These are phyloP conservation scores for Nasonia vitripennis DNA, from an alignment of 1,140 invertebrate genomes.

Conservation along the genomic window DNA sequence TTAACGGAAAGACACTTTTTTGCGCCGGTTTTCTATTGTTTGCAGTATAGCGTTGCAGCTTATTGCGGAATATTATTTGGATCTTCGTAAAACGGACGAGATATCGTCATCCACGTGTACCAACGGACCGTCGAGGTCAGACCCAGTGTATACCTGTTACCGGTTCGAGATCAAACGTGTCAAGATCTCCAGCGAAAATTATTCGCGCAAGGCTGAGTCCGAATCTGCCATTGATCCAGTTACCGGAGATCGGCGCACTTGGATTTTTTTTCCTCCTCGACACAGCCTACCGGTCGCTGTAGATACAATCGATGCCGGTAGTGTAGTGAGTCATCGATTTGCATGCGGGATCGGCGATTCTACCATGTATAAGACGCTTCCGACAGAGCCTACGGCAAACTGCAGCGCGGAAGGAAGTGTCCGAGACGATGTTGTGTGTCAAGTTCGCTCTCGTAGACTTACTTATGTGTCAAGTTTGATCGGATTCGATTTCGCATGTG, in stretches of 20 bases:
- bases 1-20: background rate
- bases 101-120: background rate
- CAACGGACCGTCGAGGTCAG: background rate
- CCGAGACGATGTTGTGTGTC: constrained; percentile 1
- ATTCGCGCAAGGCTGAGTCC: background rate
- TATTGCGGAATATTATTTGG: background rate
- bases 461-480: too few species aligned
- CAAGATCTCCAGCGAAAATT: constrained; percentile 40
- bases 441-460: background rate
- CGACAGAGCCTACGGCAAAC: background rate
- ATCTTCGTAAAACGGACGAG: background rate
- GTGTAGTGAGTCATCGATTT: too few species aligned
- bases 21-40: background rate
- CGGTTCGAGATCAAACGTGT: constrained; percentile 25
- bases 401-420: constrained; percentile 21
- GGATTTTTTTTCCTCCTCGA: too few species aligned
- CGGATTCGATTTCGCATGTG: too few species aligned
- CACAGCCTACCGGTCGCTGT: background rate
- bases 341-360: background rate
- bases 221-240: constrained; percentile 45
- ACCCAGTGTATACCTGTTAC: background rate
- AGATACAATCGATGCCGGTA: background rate
- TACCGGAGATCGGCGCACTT: background rate
- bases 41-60: too few species aligned
- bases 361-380: background rate